These are phyloP conservation scores for Trididemnum clinides DNA, from an alignment of 23 tunicate genomes.

Conservation along the genomic window DNA sequence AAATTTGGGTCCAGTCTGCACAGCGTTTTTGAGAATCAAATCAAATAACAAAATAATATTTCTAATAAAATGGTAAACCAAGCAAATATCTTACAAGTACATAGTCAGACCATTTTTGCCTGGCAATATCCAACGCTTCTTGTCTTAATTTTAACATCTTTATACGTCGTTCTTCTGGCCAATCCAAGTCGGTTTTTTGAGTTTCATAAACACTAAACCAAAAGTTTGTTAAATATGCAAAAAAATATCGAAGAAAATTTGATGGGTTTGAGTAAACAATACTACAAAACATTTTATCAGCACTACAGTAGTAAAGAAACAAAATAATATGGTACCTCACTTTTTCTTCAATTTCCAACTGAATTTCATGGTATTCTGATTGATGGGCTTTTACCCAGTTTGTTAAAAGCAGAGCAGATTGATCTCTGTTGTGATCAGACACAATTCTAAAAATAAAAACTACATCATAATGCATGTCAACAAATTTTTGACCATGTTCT, in stretches of 20 bases:
- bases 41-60: too few species aligned
- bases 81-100: conserved; percentile 30
- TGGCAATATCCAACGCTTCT: conserved; percentile 67
- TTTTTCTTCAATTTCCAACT: conserved; percentile 33
- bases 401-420: conserved; percentile 51
- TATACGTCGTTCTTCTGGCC: conserved; percentile 78
- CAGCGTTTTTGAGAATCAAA: too few species aligned
- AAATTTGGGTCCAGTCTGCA: too few species aligned
- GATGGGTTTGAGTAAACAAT: too few species aligned
- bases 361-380: conserved; percentile 43
- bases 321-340: too few species aligned
- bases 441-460: conserved; percentile 65
- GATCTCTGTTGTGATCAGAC: conserved; percentile 89
- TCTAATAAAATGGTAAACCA: too few species aligned
- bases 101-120: conserved; percentile 78
- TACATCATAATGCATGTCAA: neutral
- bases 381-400: conserved; percentile 49
- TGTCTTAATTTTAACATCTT: conserved; percentile 72
- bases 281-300: too few species aligned
- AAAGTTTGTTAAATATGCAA: too few species aligned
- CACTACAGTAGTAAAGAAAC: too few species aligned
- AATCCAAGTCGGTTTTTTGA: conserved; percentile 60
- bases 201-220: conserved; percentile 49
- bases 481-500: neutral
- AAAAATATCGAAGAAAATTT: too few species aligned